Evolutionary conservation across 1,140 invertebrate genomes (phyloP).

Genomic region (Listronotus oregonensis): DNA sequence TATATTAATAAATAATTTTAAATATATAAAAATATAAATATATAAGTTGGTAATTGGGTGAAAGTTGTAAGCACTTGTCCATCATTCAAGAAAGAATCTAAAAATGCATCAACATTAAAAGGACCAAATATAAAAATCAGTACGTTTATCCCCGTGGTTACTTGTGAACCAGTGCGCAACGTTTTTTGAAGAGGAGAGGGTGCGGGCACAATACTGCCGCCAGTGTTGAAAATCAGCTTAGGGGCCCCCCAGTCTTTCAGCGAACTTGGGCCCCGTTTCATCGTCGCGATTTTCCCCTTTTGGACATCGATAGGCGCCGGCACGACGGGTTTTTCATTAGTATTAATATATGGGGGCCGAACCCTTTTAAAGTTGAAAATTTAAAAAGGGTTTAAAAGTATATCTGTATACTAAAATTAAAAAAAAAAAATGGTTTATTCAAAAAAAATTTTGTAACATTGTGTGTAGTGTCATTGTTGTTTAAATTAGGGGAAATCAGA

Average conservation of each 20-base stretch:
- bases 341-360: too few relatives aligned
- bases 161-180: conserved; percentile 55
- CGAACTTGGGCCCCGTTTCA: conserved; percentile 10
- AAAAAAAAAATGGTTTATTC: neutral
- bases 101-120: conserved; percentile 26
- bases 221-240: conserved; percentile 34
- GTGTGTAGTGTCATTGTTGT: neutral
- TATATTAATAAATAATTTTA: too few relatives aligned
- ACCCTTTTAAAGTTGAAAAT: neutral
- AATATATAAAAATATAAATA: too few relatives aligned
- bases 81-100: conserved; percentile 1
- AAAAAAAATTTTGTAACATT: neutral
- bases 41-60: too few relatives aligned
- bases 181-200: conserved; percentile 39
- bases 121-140: conserved; percentile 52
- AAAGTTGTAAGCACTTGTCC: neutral
- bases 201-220: conserved; percentile 33
- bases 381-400: neutral
- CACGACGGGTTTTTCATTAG: neutral
- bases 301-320: neutral
- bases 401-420: neutral
- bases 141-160: conserved; percentile 55
- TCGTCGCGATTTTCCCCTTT: neutral
- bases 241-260: conserved; percentile 19
- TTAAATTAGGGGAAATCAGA: conserved; percentile 37